Conservation (phyloP, 2,888 invertebrate genomes). For the Stenchaetothrips biformis region DNA sequence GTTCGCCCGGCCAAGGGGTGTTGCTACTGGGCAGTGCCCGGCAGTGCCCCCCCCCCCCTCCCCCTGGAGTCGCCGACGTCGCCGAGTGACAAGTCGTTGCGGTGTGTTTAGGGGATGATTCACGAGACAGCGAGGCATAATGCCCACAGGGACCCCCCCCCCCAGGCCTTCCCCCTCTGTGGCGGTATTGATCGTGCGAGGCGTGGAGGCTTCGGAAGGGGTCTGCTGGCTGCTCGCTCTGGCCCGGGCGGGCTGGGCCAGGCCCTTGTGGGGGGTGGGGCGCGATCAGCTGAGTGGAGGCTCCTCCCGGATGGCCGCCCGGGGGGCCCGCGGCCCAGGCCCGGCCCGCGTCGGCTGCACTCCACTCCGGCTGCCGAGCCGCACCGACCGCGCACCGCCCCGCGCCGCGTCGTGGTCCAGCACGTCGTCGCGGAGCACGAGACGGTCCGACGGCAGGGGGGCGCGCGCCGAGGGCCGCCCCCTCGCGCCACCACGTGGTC, state of each 20-base stretch:
- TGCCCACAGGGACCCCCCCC: not conserved
- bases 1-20: not conserved
- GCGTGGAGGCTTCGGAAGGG: not conserved
- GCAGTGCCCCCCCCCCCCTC: not conserved
- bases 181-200: conserved; percentile 3
- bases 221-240: not conserved
- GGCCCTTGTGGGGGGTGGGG: not conserved
- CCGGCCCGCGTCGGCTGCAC: no score
- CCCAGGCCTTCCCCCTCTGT: not conserved
- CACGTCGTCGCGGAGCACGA: not conserved
- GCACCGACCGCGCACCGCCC: not conserved
- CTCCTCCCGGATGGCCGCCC: not conserved
- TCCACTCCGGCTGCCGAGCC: no score
- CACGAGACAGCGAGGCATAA: not conserved
- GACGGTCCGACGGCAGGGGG: not conserved
- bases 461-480: not conserved
- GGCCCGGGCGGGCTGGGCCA: not conserved
- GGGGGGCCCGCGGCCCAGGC: not conserved
- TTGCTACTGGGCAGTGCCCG: not conserved
- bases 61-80: not conserved
- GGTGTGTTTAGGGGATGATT: not conserved
- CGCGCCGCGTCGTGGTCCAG: not conserved
- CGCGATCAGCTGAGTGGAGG: not conserved
- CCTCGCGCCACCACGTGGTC: conserved; percentile 3
- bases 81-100: not conserved